Conservation (phyloP, 2,797 vertebrate species). For the Oreochromis grahami region DNA sequence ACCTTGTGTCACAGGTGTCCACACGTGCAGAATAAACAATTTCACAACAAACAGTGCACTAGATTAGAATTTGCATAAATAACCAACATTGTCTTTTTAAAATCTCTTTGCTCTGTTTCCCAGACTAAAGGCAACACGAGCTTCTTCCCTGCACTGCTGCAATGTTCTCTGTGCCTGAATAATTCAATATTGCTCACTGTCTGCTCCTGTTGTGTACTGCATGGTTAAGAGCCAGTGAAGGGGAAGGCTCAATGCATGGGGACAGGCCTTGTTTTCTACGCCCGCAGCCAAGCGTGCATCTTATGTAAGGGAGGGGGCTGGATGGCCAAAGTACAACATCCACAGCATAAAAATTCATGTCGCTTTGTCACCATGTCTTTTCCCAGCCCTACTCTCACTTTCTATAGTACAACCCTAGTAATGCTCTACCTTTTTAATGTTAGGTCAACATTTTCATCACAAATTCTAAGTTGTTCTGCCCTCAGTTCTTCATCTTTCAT, state of each 20-base stretch:
- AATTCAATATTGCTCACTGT: slow-evolving; percentile 67
- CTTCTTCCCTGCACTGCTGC: slow-evolving; percentile 2
- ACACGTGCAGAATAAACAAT: not conserved
- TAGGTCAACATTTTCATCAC: not conserved
- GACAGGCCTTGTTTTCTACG: slow-evolving; percentile 62
- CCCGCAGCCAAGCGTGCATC: slow-evolving; percentile 59
- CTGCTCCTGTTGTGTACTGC: slow-evolving; percentile 58
- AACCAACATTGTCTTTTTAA: slow-evolving; percentile 8
- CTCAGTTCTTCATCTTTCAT: not conserved
- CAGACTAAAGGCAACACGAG: slow-evolving; percentile 16
- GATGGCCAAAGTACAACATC: slow-evolving; percentile 21
- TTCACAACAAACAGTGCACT: not conserved
- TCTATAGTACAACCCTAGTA: not conserved
- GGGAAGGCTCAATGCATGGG: slow-evolving; percentile 62
- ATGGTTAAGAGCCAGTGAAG: slow-evolving; percentile 64
- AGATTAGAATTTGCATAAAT: not conserved
- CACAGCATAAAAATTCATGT: slow-evolving; percentile 43
- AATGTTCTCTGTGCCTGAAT: slow-evolving; percentile 59
- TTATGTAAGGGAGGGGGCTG: slow-evolving; percentile 60
- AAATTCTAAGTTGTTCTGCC: not conserved
- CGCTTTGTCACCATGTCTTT: slow-evolving; percentile 19
- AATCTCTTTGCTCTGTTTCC: slow-evolving; percentile 11
- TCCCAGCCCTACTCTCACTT: not conserved
- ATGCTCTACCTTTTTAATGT: not conserved
- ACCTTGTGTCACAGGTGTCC: not conserved